Evolutionary conservation across 30 jellyfish, hydroid and myxozoan genomes (phyloP).

Genomic region (Aurelia coerulea): DNA sequence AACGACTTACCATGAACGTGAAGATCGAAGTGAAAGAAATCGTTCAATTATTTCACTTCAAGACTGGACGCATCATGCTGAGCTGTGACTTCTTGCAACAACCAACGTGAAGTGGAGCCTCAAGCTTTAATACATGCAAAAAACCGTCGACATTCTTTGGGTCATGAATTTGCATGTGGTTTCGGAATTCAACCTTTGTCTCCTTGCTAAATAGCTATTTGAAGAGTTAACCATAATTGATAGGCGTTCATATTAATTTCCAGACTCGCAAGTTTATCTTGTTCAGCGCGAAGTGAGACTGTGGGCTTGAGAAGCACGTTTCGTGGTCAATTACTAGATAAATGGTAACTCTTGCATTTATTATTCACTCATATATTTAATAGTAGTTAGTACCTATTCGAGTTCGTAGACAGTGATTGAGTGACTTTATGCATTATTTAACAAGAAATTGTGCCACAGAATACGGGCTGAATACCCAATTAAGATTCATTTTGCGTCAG

Average conservation of each 20-base stretch:
- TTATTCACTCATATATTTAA: neutral
- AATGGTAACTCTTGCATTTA: neutral
- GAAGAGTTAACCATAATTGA: slow-evolving; percentile 22
- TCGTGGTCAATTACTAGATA: slow-evolving; percentile 24
- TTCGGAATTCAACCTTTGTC: too few species aligned
- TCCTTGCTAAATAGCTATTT: neutral
- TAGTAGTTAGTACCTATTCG: slow-evolving; percentile 4
- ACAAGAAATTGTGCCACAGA: neutral
- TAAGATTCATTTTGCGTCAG: too few species aligned
- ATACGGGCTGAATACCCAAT: too few species aligned
- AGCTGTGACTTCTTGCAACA: too few species aligned
- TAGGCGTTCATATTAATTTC: slow-evolving; percentile 15
- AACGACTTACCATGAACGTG: too few species aligned
- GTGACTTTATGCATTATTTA: neutral
- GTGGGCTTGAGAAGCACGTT: slow-evolving; percentile 20
- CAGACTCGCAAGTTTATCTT: slow-evolving; percentile 2
- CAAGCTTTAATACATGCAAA: too few species aligned
- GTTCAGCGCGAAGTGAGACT: neutral
- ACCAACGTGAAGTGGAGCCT: too few species aligned
- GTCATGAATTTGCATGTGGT: too few species aligned
- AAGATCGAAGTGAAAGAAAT: too few species aligned
- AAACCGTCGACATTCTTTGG: too few species aligned
- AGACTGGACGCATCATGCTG: too few species aligned
- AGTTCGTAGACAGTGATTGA: neutral
- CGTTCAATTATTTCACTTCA: too few species aligned